Percentiles rank a stretch among this genome's conserved stretches.
phyloP scores from a whole-genome alignment of 2,888 invertebrate species.

The Nudaria mundana region DNA sequence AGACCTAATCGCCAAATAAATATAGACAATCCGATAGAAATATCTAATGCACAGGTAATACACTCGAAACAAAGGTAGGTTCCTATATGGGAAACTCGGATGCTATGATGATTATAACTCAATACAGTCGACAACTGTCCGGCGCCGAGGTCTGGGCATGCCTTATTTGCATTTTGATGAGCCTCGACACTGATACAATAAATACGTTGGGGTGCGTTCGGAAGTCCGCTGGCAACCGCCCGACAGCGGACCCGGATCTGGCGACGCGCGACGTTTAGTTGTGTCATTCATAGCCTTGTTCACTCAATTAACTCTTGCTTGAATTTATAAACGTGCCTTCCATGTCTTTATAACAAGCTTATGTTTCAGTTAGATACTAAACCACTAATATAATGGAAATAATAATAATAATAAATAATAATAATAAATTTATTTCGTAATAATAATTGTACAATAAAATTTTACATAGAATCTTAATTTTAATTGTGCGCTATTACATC shows the following conservation, averaged over 20 bases:
- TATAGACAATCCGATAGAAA: constrained; percentile 10
- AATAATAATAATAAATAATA: too few species aligned
- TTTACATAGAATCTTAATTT: too few species aligned
- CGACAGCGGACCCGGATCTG: constrained; percentile 42
- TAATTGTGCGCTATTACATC: too few species aligned
- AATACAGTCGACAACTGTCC: constrained; percentile 70
- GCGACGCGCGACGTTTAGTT: constrained; percentile 58
- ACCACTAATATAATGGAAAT: too few species aligned
- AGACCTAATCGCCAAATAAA: too few species aligned
- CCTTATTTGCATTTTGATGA: constrained; percentile 81
- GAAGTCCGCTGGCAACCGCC: constrained; percentile 37
- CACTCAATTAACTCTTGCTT: constrained; percentile 63
- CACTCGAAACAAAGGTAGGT: constrained; percentile 24
- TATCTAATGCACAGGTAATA: constrained; percentile 28
- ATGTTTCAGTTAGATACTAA: too few species aligned
- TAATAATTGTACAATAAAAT: too few species aligned
- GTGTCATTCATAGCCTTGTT: constrained; percentile 58
- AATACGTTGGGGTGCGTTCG: constrained; percentile 61
- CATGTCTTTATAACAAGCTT: constrained; percentile 18
- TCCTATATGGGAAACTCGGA: constrained; percentile 35
- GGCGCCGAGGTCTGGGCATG: constrained; percentile 52
- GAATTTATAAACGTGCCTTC: constrained; percentile 40
- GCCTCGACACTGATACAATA: constrained; percentile 77
- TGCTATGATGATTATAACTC: constrained; percentile 63
- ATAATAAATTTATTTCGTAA: too few species aligned